Percentiles rank a stretch among this genome's conserved stretches.
Conservation (phyloP, 2,888 invertebrate genomes). For the Heterodera filipjevi region DNA sequence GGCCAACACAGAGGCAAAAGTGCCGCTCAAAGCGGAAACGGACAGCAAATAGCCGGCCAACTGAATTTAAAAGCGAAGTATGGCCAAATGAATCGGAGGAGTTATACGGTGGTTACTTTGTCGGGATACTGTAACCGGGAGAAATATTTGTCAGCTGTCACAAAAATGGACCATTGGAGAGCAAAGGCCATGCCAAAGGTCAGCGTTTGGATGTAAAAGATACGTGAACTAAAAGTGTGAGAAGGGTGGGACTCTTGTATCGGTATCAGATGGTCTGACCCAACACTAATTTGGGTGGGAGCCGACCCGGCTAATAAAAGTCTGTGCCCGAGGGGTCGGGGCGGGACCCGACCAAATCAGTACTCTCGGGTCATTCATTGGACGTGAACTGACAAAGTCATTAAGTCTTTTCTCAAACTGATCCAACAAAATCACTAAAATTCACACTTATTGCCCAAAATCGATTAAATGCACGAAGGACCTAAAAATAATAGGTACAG, state of each 20-base stretch:
- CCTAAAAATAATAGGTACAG: too few relatives aligned
- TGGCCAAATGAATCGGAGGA: neutral
- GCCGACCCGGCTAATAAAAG: too few relatives aligned
- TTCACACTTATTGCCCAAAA: too few relatives aligned
- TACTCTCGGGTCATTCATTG: too few relatives aligned
- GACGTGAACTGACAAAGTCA: too few relatives aligned
- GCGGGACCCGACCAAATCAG: too few relatives aligned
- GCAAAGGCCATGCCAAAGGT: slow-evolving; percentile 54
- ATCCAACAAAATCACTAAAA: neutral
- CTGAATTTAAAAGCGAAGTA: neutral
- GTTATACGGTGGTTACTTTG: slow-evolving; percentile 14
- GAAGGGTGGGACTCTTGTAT: too few relatives aligned
- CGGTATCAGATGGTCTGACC: too few relatives aligned
- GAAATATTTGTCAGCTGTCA: slow-evolving; percentile 44
- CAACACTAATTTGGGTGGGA: too few relatives aligned
- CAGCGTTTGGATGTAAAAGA: slow-evolving; percentile 57
- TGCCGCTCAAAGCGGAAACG: slow-evolving; percentile 49
- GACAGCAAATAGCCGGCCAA: slow-evolving; percentile 38
- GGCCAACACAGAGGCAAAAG: slow-evolving; percentile 48
- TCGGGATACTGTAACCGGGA: slow-evolving; percentile 37
- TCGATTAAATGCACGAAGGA: too few relatives aligned
- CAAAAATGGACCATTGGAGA: slow-evolving; percentile 43
- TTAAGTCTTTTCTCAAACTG: neutral
- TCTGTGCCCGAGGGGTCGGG: too few relatives aligned
- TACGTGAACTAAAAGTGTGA: slow-evolving; percentile 36